These are phyloP conservation scores for Pachyramphus minor DNA, from an alignment of 2,113 vertebrate genomes.

Conservation along the genomic window DNA sequence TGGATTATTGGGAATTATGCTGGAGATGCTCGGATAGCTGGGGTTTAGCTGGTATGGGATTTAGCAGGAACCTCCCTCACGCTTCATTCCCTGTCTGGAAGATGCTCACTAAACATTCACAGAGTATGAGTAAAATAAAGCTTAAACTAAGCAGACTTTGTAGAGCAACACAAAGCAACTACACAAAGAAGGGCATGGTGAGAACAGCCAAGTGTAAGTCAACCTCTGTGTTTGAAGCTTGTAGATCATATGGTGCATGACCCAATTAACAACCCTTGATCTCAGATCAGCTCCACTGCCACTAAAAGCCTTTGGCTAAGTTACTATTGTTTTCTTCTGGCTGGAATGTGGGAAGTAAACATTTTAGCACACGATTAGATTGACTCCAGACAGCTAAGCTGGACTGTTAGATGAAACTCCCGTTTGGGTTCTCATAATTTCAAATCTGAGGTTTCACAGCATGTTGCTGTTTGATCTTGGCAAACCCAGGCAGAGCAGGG, in stretches of 20 bases:
- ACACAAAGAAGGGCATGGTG: background rate
- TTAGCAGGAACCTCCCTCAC: background rate
- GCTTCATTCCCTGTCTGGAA: background rate
- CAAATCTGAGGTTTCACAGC: background rate
- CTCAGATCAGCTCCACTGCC: background rate
- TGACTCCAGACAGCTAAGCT: background rate
- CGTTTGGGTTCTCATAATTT: background rate
- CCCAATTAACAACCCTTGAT: background rate
- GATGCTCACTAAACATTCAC: background rate
- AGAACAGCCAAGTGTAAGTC: background rate
- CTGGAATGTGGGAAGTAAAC: background rate
- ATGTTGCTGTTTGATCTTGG: background rate
- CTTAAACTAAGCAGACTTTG: background rate
- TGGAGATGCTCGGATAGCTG: background rate
- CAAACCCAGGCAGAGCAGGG: background rate
- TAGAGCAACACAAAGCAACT: background rate
- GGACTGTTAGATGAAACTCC: background rate
- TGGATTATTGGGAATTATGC: background rate
- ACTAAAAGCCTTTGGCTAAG: background rate
- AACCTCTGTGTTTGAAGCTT: background rate
- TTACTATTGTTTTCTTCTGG: background rate
- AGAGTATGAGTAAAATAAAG: background rate
- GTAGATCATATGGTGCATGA: background rate
- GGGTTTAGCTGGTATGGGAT: background rate
- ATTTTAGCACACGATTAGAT: background rate